Conservation (phyloP, 1,140 invertebrate species). For the Andrena cerasifolii region DNA sequence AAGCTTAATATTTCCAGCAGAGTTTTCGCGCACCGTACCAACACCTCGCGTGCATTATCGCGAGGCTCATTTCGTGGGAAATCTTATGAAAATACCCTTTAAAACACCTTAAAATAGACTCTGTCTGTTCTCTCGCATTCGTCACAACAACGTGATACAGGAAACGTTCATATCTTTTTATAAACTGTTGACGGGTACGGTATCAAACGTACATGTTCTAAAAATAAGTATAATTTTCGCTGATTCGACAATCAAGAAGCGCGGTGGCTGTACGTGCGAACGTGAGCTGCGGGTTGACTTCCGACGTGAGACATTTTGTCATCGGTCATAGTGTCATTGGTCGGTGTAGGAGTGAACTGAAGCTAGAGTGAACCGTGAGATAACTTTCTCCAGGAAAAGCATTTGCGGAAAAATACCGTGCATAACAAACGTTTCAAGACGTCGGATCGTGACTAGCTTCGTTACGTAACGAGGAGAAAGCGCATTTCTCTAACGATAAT, state of each 20-base stretch:
- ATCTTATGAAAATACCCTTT: not conserved
- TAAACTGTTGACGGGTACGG: not conserved
- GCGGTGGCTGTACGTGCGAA: not conserved
- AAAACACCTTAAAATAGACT: not conserved
- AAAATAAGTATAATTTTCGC: not conserved
- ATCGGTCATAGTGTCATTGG: not conserved
- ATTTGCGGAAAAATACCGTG: not conserved
- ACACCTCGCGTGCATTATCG: not conserved
- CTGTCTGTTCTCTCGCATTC: too few relatives aligned
- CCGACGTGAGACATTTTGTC: not conserved
- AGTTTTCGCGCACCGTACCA: not conserved
- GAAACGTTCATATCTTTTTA: not conserved
- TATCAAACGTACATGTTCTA: not conserved
- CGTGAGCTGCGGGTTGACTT: not conserved
- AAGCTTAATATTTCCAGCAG: not conserved
- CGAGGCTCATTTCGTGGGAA: not conserved
- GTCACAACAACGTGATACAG: not conserved
- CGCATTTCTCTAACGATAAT: constrained; percentile 33
- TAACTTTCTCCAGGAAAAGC: constrained; percentile 43
- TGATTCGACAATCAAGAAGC: not conserved
- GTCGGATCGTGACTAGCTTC: constrained; percentile 3
- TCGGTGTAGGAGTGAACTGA: not conserved
- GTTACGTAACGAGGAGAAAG: constrained; percentile 26
- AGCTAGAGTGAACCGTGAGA: not conserved
- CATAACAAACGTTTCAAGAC: constrained; percentile 24